Percentiles rank a stretch among this genome's conserved stretches.
phyloP scores from a whole-genome alignment of 2,888 invertebrate species.

The Erannis defoliaria region DNA sequence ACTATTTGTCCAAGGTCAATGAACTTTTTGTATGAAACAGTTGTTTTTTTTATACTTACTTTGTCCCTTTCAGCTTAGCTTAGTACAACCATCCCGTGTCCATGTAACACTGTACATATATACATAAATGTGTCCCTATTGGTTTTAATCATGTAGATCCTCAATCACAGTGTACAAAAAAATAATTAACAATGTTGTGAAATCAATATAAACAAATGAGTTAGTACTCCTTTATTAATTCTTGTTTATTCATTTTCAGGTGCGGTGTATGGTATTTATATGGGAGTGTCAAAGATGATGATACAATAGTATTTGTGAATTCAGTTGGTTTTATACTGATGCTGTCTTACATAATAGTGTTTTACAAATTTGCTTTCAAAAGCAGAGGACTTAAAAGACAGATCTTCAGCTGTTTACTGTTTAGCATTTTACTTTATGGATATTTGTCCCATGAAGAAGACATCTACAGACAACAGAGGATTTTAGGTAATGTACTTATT shows the following conservation, averaged over 20 bases:
- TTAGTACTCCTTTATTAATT: background rate
- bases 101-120: too few relatives aligned
- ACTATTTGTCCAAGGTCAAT: too few relatives aligned
- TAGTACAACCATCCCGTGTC: too few relatives aligned
- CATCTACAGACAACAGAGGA: constrained; percentile 79
- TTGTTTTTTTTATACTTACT: too few relatives aligned
- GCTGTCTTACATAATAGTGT: constrained; percentile 89
- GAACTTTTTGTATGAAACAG: too few relatives aligned
- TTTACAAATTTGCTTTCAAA: constrained; percentile 90
- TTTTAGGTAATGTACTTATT: constrained; percentile 77
- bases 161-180: too few relatives aligned
- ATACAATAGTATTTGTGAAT: constrained; percentile 91
- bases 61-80: too few relatives aligned
- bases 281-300: constrained; percentile 91
- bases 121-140: too few relatives aligned
- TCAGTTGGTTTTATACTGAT: constrained; percentile 90
- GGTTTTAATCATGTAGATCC: too few relatives aligned
- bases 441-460: constrained; percentile 87
- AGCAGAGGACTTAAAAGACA: constrained; percentile 89
- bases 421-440: constrained; percentile 85
- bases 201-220: too few relatives aligned
- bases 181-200: too few relatives aligned
- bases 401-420: constrained; percentile 80
- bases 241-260: constrained; percentile 75
- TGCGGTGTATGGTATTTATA: constrained; percentile 93